A percentile compares a stretch with the other conserved stretches of the same genome.
phyloP scores from a whole-genome alignment of 2,113 vertebrate species.

The Actenoides lindsayi region DNA sequence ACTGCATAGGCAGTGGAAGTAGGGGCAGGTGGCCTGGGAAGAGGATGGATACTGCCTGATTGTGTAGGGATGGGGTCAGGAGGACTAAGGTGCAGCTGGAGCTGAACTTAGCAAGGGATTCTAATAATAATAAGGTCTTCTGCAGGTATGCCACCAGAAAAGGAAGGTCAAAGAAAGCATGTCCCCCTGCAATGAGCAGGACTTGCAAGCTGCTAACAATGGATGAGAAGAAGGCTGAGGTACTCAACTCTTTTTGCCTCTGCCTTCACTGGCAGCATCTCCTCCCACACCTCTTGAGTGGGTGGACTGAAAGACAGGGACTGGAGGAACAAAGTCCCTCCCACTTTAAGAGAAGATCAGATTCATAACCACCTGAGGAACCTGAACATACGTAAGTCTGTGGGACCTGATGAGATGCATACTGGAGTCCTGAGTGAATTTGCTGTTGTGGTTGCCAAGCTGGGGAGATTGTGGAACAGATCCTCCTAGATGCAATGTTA shows the following conservation, averaged over 20 bases:
- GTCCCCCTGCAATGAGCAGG: too few species aligned
- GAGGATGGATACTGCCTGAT: accelerated
- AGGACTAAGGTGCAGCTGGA: background rate
- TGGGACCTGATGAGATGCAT: too few species aligned
- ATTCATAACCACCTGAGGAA: background rate
- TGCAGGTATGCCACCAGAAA: background rate
- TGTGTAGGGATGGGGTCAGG: background rate
- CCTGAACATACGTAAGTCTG: background rate
- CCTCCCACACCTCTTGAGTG: background rate
- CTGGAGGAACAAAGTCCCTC: background rate
- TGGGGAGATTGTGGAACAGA: background rate
- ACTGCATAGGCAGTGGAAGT: background rate
- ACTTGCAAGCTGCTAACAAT: background rate
- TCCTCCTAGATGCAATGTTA: background rate
- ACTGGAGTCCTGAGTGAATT: background rate
- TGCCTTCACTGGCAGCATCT: background rate
- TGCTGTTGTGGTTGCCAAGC: background rate
- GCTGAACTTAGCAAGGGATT: background rate
- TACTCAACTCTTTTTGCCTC: background rate
- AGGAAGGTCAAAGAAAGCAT: background rate
- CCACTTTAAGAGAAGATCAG: background rate
- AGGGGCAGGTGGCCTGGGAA: background rate
- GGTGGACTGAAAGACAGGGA: background rate
- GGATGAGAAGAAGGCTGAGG: too few species aligned
- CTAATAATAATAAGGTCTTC: background rate